A percentile compares a stretch with the other conserved stretches of the same genome.
Evolutionary conservation across 2,113 vertebrate genomes (phyloP).

Genomic region (Antechinus flavipes): DNA sequence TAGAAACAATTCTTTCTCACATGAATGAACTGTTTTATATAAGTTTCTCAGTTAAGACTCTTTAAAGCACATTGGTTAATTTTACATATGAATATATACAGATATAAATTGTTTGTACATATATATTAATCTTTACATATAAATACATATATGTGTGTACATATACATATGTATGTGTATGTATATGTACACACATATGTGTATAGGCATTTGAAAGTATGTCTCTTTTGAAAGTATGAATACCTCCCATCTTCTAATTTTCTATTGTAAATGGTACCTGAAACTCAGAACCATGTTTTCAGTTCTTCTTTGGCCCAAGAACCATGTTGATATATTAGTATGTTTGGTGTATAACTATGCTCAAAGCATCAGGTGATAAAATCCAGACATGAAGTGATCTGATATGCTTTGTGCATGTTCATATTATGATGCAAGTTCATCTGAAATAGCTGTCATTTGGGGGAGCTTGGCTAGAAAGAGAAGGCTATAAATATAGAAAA

Average conservation of each 20-base stretch:
- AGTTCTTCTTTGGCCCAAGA: slow-evolving; percentile 1
- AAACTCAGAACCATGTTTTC: background rate
- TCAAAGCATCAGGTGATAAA: background rate
- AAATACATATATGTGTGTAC: no score
- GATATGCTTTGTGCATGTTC: slow-evolving; percentile 13
- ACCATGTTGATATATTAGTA: no score
- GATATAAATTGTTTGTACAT: background rate
- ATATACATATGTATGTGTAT: no score
- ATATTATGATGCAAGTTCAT: background rate
- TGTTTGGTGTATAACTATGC: no score
- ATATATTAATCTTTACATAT: background rate
- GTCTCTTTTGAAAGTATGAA: background rate
- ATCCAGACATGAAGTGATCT: background rate
- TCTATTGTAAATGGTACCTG: background rate
- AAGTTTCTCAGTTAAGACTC: background rate
- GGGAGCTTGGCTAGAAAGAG: slow-evolving; percentile 23
- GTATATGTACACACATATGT: no score
- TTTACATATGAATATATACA: background rate
- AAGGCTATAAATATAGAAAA: background rate
- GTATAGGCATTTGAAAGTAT: background rate
- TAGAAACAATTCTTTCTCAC: background rate
- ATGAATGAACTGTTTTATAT: background rate
- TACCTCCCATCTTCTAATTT: background rate
- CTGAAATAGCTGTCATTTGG: background rate
- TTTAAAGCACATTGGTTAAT: background rate